Evolutionary conservation across 35 echinoderm and acorn worm species (phyloP), one percentile per base, ranked within the genome.

Genomic region (Eucidaris tribuloides): DNA sequence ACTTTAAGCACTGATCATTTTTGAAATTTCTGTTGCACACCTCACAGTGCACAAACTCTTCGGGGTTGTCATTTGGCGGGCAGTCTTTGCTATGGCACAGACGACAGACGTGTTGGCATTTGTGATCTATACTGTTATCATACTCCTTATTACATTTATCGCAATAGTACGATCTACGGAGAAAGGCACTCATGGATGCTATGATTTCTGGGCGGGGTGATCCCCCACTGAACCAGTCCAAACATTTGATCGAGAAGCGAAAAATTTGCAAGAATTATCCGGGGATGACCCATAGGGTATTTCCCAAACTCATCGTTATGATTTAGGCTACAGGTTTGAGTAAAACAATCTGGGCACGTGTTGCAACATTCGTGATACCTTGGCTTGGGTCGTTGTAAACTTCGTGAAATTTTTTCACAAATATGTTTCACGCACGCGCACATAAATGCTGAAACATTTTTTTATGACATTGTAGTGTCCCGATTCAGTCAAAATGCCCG

Each of bases 1-100:
- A 79, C 18, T 77, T 31, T 32, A 56, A 87, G 42, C 84, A 87
- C 27, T 31, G 30, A 0, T 45, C 28, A 44, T 54, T 87, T 78
- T 87, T 86, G 50, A 86, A 86, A 58, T 77, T 59, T 20, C 84
- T 40, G 40, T 86, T 86, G 65, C 84, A 86, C 19, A 23, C 19
- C 18, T 35, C 22, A 28, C 66, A 86, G 42, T 86, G 52, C 11
- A 42, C 30, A 37, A 35, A 57, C 18, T 86, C 34, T 24, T 86
- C 71, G 41, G 33, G 31, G 4, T 30, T 32, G 46, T 41, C 20
- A 5, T 64, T 33, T 11, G 79, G 23, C 23, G 78, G 42, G 60
- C 66, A 86, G 43, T 60, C 36, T 36, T 28, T 62, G 27, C 1
- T 65, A 28, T 45, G 61, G 41, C 82, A 84, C 27, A 65, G 82